Percentiles rank a stretch among this genome's conserved stretches.
Evolutionary conservation across 2,113 vertebrate species (phyloP).

Genomic region (Desmodus rotundus): DNA sequence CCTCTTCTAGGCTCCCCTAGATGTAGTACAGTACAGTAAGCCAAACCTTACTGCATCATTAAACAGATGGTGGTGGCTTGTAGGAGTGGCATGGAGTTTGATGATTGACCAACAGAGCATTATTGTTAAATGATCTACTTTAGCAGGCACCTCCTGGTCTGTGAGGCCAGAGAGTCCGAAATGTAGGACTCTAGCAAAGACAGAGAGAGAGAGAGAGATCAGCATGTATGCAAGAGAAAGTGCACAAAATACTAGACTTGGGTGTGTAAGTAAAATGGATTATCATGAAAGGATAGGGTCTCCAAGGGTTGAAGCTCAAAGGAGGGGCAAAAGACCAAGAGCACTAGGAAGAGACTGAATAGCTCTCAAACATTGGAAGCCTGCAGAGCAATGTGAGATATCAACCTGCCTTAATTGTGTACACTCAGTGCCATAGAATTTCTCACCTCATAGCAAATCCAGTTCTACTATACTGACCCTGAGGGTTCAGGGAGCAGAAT

Average conservation of each 20-base stretch:
- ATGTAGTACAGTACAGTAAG: not conserved
- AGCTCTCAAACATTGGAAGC: not conserved
- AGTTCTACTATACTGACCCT: not conserved
- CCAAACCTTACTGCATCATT: not conserved
- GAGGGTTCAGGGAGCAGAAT: not conserved
- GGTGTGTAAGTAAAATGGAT: not conserved
- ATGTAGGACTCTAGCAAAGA: not conserved
- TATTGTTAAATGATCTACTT: not conserved
- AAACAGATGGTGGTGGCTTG: not conserved
- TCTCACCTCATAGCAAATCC: not conserved
- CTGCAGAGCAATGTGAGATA: not conserved
- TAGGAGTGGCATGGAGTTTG: not conserved
- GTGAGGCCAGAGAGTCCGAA: not conserved
- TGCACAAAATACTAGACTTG: not conserved
- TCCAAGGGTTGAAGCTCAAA: not conserved
- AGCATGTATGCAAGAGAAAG: not conserved
- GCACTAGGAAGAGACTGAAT: not conserved
- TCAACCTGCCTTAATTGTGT: fast-evolving
- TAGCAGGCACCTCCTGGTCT: not conserved
- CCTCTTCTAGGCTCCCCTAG: not conserved
- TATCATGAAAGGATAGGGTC: not conserved
- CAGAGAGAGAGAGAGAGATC: not conserved
- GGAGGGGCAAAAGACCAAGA: not conserved
- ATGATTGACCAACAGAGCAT: not conserved
- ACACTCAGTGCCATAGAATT: not conserved